Base-by-base conservation (phyloP, 1,140 invertebrate genomes). In the Papilio xuthus region DNA sequence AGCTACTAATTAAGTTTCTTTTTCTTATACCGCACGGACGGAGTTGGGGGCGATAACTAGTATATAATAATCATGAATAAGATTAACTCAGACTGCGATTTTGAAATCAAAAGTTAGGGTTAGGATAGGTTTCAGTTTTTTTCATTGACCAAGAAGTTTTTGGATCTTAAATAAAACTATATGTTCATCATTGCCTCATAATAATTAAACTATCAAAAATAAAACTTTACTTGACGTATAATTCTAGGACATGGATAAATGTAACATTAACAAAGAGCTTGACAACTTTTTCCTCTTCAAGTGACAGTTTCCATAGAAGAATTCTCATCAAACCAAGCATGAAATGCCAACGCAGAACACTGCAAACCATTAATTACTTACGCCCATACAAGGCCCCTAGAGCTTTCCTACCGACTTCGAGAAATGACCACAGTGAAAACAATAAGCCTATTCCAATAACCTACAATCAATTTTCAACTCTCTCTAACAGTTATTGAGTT, bases 261-360 rank as follows among this genome's bases (percentile, higher is more conserved):
- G 83, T 86, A 79, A 81, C 85, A 47, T 85, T 86, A 88, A 90
- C 89, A 91, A 89, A 90, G 80, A 82, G 78, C 82, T 89, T 89
- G 83, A 84, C 90, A 84, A 91, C 84, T 93, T 92, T 92, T 93
- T 93, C 89, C 88, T 90, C 90, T 90, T 87, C 84, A 84, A 88
- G 85, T 89, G 91, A 89, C 90, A 91, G 90, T 90, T 89, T 90
- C 88, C 85, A 85, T 87, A 85, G 84, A 85, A 86, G 88, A 86
- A 84, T 90, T 93, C 91, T 86, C 90, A 91, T 90, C 83, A 85
- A 89, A 79, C 90, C 82, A 83, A 89, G 82, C 90, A 91, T 93
- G 86, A 92, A 93, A 92, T 93, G 86, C 88, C 86, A 86, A 79
- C 67, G 80, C 79, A 80, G 86, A 87, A 86, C 85, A 88, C 84